These are phyloP conservation scores for Nemotelus nigrinus DNA, from an alignment of 2,888 invertebrate species.

Conservation along the genomic window DNA sequence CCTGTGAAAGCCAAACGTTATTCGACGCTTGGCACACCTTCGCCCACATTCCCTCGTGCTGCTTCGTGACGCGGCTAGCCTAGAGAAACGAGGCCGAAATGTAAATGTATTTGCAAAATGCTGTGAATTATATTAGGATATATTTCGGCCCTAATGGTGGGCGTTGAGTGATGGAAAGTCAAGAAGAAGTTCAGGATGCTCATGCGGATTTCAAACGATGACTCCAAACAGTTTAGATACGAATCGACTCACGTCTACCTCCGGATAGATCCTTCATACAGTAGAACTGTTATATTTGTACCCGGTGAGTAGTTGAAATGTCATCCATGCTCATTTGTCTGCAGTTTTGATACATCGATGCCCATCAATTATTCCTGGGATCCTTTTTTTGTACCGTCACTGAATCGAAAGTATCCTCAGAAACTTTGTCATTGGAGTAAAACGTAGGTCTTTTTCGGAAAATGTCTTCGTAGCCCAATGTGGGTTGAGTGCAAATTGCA, in stretches of 20 bases:
- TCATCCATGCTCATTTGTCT: constrained; percentile 51
- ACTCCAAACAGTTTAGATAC: constrained; percentile 14
- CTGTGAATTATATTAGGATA: constrained; percentile 34
- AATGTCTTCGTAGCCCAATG: no score
- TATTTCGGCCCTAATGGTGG: constrained; percentile 31
- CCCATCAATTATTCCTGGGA: constrained; percentile 49
- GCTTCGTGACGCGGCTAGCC: not conserved
- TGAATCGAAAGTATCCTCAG: no score
- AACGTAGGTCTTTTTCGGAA: no score
- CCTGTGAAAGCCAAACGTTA: constrained; percentile 17
- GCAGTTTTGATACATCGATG: constrained; percentile 51
- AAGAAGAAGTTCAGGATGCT: constrained; percentile 6
- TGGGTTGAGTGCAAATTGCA: not conserved
- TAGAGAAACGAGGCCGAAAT: not conserved
- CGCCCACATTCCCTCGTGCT: not conserved
- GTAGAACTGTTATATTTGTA: constrained; percentile 21
- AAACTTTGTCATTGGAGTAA: no score
- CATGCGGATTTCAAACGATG: not conserved
- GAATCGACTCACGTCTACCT: constrained; percentile 5
- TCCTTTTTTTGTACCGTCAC: constrained; percentile 43
- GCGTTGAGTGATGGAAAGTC: constrained; percentile 32
- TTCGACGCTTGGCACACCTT: not conserved
- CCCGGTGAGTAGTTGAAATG: constrained; percentile 48
- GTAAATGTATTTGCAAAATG: constrained; percentile 26
- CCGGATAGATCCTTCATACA: not conserved